Evolutionary conservation across 2,888 invertebrate species (phyloP).

Genomic region (Bellardia pandia): DNA sequence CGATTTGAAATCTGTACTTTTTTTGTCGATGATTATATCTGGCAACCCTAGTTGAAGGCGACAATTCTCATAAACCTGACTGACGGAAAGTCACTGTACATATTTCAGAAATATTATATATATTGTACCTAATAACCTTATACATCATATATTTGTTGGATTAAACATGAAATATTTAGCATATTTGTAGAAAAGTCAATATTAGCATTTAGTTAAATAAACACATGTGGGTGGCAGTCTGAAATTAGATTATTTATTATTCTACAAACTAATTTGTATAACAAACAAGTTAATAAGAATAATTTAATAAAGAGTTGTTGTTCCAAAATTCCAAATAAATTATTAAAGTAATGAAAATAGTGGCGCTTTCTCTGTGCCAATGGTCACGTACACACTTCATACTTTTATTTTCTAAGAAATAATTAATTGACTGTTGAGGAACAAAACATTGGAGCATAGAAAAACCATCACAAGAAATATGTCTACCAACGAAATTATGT

Average conservation of each 20-base stretch:
- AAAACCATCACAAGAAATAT: not conserved
- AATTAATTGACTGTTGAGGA: not conserved
- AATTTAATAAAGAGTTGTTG: not conserved
- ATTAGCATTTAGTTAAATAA: slow-evolving; percentile 10
- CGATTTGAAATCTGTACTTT: no score
- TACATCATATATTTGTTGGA: not conserved
- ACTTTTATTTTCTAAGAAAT: slow-evolving; percentile 21
- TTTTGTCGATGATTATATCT: no score
- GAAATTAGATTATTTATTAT: slow-evolving; percentile 14
- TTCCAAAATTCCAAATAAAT: slow-evolving; percentile 1
- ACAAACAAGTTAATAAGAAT: not conserved
- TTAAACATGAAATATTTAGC: slow-evolving; percentile 9
- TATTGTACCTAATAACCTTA: not conserved
- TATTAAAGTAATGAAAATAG: not conserved
- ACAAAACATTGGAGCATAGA: not conserved
- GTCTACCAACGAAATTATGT: not conserved
- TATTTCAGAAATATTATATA: not conserved
- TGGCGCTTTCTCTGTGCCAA: slow-evolving; percentile 2
- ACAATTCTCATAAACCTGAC: not conserved
- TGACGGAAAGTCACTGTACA: not conserved
- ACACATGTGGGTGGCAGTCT: slow-evolving; percentile 10
- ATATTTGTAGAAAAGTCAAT: slow-evolving; percentile 4
- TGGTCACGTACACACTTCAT: slow-evolving; percentile 16
- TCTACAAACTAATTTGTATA: slow-evolving; percentile 4
- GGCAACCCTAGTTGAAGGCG: no score